Base-by-base conservation (phyloP, 2,888 invertebrate species). In the Sphinx pinastri region DNA sequence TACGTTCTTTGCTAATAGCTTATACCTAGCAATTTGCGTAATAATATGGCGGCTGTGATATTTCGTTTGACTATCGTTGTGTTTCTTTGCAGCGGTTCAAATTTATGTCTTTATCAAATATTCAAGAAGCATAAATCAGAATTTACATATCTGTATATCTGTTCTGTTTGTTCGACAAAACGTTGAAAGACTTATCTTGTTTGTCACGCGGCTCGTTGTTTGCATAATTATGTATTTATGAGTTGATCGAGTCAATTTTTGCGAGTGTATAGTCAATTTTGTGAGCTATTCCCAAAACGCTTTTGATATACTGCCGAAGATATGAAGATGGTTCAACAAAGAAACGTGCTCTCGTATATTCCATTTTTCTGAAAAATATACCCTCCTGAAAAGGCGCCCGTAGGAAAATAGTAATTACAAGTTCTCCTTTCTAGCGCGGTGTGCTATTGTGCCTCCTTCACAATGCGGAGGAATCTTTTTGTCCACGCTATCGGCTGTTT, bases 331-430 rank as follows among this genome's bases (percentile, higher is more conserved):
- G 73, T 74, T 72, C 78, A 79, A 89, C 86, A 90, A 90, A 85
- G 84, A 81, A 69, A 74, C 70, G 63, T 73, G 74, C 71, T 74
- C 76, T 76, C 81, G 81, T 87, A 88, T 88, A 88, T 89, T 85
- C 86, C 84, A 89, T 89, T 91, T 88, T 88, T 86, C 83, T 88
- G 89, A 91, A 93, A 92, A 91, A 91, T 90, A 89, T 85, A 88
- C 84, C 87, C 71, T 75, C 80, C 81, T 89, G 89, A 91, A 92
- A 92, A 90, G 91, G 85, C 85, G 85, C 83, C 80, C 83, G 87
- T 88, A 89, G 93, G 92, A 92, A 92, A 92, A 91, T 92, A 91
- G 93, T 94, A 94, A 94, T 94, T 94, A 93, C 92, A 94, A 93
- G 88, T 91, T 90, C 88, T 82, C 84, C 83, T 86, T 86, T 86